Evolutionary conservation across 2,797 vertebrate genomes (phyloP).

Genomic region (Euphonia xanthogaster): DNA sequence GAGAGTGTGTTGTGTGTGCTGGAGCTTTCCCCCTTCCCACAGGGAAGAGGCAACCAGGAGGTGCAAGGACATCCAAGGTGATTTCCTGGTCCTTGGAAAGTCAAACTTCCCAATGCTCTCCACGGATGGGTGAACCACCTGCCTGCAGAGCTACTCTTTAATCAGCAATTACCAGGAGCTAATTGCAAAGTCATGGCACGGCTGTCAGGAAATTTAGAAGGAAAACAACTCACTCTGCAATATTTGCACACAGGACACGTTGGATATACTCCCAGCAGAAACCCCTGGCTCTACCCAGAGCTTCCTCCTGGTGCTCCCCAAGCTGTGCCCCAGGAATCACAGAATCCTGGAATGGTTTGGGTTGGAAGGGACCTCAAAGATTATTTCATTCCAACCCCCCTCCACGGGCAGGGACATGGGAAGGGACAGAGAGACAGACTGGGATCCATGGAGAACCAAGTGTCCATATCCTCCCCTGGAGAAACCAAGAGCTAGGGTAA

Average conservation of each 20-base stretch:
- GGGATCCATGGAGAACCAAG: neutral
- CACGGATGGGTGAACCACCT: neutral
- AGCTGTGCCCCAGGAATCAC: neutral
- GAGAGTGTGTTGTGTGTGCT: neutral
- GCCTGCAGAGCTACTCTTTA: neutral
- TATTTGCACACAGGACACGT: neutral
- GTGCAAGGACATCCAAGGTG: neutral
- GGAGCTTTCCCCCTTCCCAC: neutral
- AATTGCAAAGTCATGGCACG: neutral
- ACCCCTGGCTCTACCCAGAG: neutral
- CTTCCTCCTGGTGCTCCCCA: fast-evolving
- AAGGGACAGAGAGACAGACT: fast-evolving
- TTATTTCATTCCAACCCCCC: neutral
- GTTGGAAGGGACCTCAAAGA: neutral
- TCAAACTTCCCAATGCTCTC: neutral
- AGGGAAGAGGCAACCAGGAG: neutral
- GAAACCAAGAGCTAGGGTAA: neutral
- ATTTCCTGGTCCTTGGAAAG: neutral
- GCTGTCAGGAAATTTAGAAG: neutral
- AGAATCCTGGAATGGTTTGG: neutral
- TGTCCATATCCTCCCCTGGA: fast-evolving
- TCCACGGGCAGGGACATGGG: neutral
- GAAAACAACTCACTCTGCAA: neutral
- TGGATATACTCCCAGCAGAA: neutral
- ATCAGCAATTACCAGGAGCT: neutral